Percentiles rank a stretch among this genome's conserved stretches.
Evolutionary conservation across 2,888 invertebrate genomes (phyloP).

Genomic region (Parnassius mnemosyne): DNA sequence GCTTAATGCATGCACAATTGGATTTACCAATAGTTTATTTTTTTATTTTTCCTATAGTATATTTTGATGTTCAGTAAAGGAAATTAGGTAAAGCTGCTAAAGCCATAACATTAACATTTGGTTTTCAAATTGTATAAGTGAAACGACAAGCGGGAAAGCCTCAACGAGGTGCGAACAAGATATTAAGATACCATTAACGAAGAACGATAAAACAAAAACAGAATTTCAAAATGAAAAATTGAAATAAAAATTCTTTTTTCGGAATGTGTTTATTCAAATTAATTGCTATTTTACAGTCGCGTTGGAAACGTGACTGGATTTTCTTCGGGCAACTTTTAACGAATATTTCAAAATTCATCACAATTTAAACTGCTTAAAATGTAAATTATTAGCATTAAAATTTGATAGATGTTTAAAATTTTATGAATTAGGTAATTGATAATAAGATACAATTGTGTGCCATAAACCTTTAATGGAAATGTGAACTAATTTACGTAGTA

Average conservation of each 20-base stretch:
- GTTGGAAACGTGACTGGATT: constrained; percentile 37
- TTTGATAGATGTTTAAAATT: neutral
- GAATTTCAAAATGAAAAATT: constrained; percentile 63
- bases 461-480: too few relatives aligned
- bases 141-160: constrained; percentile 48
- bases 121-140: constrained; percentile 53
- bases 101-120: constrained; percentile 33
- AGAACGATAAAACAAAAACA: constrained; percentile 57
- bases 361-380: neutral
- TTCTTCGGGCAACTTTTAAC: constrained; percentile 7
- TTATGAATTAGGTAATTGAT: too few relatives aligned
- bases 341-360: constrained; percentile 9
- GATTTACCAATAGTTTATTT: too few relatives aligned
- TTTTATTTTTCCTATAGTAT: too few relatives aligned
- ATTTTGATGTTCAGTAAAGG: too few relatives aligned
- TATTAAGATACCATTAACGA: constrained; percentile 63
- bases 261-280: constrained; percentile 65
- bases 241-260: constrained; percentile 46
- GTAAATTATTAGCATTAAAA: neutral
- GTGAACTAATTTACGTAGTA: too few relatives aligned
- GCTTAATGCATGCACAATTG: too few relatives aligned
- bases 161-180: constrained; percentile 55
- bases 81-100: too few relatives aligned
- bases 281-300: constrained; percentile 65
- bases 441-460: too few relatives aligned